phyloP scores from a whole-genome alignment of 1,140 invertebrate genomes.

The Plectrocnemia conspersa region DNA sequence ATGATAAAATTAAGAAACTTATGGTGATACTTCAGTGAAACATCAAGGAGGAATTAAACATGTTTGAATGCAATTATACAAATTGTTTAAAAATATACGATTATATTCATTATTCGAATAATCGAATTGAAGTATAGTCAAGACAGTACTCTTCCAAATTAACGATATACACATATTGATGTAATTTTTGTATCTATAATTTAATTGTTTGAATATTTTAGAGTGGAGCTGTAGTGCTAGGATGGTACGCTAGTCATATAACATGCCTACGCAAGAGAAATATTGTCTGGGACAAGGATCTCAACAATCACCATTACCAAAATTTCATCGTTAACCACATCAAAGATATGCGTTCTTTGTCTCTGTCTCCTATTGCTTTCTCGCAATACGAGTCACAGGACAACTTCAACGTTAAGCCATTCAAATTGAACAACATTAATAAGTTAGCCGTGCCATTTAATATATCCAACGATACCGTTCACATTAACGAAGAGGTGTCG shows the following conservation, averaged over 20 bases:
- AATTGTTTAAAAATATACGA: constrained; percentile 5
- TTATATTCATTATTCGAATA: constrained; percentile 9
- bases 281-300: constrained; percentile 11
- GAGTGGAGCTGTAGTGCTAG: constrained; percentile 48
- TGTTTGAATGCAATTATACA: neutral
- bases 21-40: no score
- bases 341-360: neutral
- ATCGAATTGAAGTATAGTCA: neutral
- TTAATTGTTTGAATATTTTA: constrained; percentile 35
- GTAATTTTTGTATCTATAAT: neutral
- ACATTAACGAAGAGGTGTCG: constrained; percentile 23
- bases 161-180: neutral
- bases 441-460: neutral
- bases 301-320: constrained; percentile 2
- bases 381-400: constrained; percentile 4
- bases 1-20: no score
- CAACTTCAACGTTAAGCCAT: neutral
- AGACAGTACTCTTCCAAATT: neutral
- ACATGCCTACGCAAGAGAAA: constrained; percentile 43
- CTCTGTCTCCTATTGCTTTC: constrained; percentile 11
- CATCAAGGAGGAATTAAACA: no score
- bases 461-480: constrained; percentile 6
- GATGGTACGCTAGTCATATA: constrained; percentile 50
- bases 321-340: constrained; percentile 12
- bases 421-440: neutral